Conservation (phyloP, 2,113 vertebrate genomes). For the Ageneiosus marmoratus region DNA sequence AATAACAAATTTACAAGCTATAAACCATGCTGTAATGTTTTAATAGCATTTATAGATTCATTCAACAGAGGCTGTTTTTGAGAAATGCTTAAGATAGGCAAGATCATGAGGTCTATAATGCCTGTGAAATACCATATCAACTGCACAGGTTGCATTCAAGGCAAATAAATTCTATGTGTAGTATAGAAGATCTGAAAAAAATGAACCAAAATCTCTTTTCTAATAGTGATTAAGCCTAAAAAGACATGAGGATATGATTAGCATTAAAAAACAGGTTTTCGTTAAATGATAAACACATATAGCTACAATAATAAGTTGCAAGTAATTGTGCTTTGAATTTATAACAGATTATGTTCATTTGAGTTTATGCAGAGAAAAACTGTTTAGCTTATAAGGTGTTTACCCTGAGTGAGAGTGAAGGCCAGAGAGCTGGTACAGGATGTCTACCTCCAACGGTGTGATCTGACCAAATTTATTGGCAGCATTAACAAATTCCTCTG, state of each 20-base stretch:
- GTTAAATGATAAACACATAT: neutral
- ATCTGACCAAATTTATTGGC: conserved; percentile 97
- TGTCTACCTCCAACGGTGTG: conserved; percentile 96
- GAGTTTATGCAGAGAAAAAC: neutral
- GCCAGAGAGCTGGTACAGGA: conserved; percentile 91
- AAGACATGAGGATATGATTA: neutral
- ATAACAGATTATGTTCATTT: conserved; percentile 1
- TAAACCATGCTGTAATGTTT: conserved; percentile 67
- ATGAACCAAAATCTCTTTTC: neutral
- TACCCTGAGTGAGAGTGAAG: conserved; percentile 95
- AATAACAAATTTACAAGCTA: conserved; percentile 67
- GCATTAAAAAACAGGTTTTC: neutral
- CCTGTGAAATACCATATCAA: conserved; percentile 2
- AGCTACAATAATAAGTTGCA: neutral
- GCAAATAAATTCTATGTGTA: neutral
- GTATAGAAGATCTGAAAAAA: neutral
- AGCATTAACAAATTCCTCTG: conserved; percentile 88
- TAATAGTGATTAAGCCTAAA: neutral
- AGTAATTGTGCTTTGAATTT: neutral
- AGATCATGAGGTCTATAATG: conserved; percentile 27
- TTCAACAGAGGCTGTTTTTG: conserved; percentile 46
- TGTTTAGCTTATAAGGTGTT: conserved; percentile 41
- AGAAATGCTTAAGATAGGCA: conserved; percentile 41
- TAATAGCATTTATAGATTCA: conserved; percentile 60
- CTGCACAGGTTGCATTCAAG: neutral